These are phyloP conservation scores for Drosophila fuyamai DNA, from an alignment of 1,140 invertebrate genomes.

Conservation along the genomic window DNA sequence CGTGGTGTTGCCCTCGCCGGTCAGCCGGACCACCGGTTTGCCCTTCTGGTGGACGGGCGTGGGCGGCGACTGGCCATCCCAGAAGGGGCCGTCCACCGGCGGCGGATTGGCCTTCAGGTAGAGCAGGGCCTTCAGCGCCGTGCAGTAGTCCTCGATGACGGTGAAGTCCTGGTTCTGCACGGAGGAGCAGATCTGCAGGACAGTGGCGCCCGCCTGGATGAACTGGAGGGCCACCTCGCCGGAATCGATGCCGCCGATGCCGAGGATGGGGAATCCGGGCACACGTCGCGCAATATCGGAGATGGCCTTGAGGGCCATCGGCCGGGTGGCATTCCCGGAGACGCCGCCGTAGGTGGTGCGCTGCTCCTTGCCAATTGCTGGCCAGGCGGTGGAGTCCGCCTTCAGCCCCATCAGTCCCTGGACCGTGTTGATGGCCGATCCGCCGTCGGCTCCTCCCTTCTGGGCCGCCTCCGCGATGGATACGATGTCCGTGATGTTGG, in stretches of 20 bases:
- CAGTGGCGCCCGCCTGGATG: slow-evolving; percentile 94
- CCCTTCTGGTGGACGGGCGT: slow-evolving; percentile 95
- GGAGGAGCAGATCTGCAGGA: slow-evolving; percentile 97
- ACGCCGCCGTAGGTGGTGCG: slow-evolving; percentile 98
- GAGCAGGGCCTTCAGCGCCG: slow-evolving; percentile 94
- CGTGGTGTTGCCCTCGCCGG: slow-evolving; percentile 89
- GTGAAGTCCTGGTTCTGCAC: slow-evolving; percentile 99
- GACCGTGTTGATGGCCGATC: slow-evolving; percentile 98
- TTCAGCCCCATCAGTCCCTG: slow-evolving; percentile 96
- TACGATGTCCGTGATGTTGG: slow-evolving; percentile 98
- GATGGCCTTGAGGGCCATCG: slow-evolving; percentile 95
- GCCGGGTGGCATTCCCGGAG: slow-evolving; percentile 97
- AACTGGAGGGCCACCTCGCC: slow-evolving; percentile 97
- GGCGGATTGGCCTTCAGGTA: slow-evolving; percentile 90
- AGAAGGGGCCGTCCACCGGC: slow-evolving; percentile 88
- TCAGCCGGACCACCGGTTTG: slow-evolving; percentile 91
- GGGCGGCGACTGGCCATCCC: slow-evolving; percentile 98
- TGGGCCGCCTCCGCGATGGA: slow-evolving; percentile 95
- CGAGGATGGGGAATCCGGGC: slow-evolving; percentile 96
- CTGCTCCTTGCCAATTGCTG: slow-evolving; percentile 92
- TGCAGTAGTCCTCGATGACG: slow-evolving; percentile 96
- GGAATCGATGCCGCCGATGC: slow-evolving; percentile 98
- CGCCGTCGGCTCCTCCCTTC: slow-evolving; percentile 96
- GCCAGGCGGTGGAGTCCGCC: slow-evolving; percentile 94
- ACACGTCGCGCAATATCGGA: slow-evolving; percentile 93